Evolutionary conservation across 2,888 invertebrate genomes (phyloP), one percentile per base, ranked within the genome.

Genomic region (Nebria salina): DNA sequence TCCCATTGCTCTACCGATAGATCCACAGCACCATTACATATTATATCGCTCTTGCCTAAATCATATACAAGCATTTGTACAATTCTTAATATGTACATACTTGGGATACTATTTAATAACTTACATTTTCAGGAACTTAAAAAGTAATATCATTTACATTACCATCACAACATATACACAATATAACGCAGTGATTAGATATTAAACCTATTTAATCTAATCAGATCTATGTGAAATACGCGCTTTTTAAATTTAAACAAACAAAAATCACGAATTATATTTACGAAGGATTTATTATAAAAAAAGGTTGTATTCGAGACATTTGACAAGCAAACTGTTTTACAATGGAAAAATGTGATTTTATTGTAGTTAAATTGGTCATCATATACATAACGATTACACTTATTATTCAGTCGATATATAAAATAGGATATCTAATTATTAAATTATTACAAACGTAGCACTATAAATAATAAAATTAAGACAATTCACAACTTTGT

Each of bases 11-110:
- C 85, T 83, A 87, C 85, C 84, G 87, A 84, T 83, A 85, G 84
- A 72, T 85, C 86, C 85, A 87, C 86, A 84, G 86, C 85, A 85
- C 85, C 85, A 83, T 86, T 86, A 84, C 86, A 87, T 83, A 20
- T 20, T 20, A 86, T 87, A 87, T 88, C 87, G 79, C 34, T 74
- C 86, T 88, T 89, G 85, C 88, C 88, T 87, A 88, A 86, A 87
- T 87, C 88, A 87, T 87, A 54, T 54, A 54, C 54, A 54, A 54
- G 54, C 54, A 54, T 54, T 80, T 80, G 75, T 80, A 72, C 72
- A 75, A 43, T 25, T 43, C 70, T 70, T 54, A 75, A 80, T 75
- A 72, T 70, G 54, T 80, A 75, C 80, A 80, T 72, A 70, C n/a
- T 34, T 26, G 41, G 65, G 26, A 82, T 66, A 72, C 5, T 34